phyloP scores from a whole-genome alignment of 2,797 vertebrate species.

The Notamacropus eugenii region DNA sequence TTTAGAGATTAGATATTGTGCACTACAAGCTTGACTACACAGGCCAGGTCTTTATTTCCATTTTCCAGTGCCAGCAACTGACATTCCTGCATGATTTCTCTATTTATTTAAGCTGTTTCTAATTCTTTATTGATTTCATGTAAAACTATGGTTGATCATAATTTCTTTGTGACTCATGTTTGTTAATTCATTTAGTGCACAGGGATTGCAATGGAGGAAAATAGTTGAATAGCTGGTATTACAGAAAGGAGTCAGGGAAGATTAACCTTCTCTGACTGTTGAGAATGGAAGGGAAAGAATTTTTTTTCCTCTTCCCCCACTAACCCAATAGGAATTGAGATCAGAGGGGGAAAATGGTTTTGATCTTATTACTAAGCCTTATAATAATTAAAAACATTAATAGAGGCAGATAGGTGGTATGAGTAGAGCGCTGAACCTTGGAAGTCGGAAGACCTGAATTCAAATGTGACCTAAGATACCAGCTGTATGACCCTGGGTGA shows the following conservation, averaged over 20 bases:
- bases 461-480: background rate
- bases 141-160: constrained; percentile 1
- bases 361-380: background rate
- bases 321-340: background rate
- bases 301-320: background rate
- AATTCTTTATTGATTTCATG: background rate
- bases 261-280: background rate
- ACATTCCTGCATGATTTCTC: background rate
- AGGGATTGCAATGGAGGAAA: background rate
- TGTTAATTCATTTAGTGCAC: background rate
- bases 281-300: background rate
- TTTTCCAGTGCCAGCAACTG: background rate
- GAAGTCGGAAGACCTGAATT: background rate
- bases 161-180: background rate
- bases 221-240: background rate
- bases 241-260: background rate
- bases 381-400: background rate
- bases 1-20: background rate
- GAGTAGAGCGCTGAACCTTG: background rate
- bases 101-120: background rate
- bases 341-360: background rate
- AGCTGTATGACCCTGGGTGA: background rate
- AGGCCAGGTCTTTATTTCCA: background rate
- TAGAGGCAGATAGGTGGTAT: background rate
- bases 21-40: background rate